Evolutionary conservation across 2,113 vertebrate genomes (phyloP).

Genomic region (Azemiops feae): DNA sequence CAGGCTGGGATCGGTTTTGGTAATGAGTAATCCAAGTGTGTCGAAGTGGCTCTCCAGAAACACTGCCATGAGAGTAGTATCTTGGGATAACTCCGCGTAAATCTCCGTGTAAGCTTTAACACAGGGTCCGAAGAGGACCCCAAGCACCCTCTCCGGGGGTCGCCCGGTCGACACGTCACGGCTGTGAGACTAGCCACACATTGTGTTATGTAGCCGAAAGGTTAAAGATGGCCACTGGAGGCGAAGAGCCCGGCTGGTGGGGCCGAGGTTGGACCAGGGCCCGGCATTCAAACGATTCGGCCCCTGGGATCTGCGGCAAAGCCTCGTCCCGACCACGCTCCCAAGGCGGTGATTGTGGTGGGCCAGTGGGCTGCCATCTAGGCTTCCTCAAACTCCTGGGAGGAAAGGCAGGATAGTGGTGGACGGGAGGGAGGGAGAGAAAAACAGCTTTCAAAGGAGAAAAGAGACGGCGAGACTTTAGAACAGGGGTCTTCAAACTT

Average conservation of each 20-base stretch:
- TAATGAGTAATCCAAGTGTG: not conserved
- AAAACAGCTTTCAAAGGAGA: not conserved
- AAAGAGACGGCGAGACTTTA: no score
- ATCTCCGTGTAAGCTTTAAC: not conserved
- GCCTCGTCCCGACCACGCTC: not conserved
- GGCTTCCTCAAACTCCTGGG: no score
- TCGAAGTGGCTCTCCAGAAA: no score
- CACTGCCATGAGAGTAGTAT: no score
- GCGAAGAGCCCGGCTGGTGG: no score
- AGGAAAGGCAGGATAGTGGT: not conserved
- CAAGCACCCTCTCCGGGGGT: not conserved
- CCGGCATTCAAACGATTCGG: not conserved
- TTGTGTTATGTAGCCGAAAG: not conserved
- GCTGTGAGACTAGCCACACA: not conserved
- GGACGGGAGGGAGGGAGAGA: not conserved
- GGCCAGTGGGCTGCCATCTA: not conserved
- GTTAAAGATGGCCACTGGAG: not conserved
- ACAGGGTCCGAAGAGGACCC: not conserved
- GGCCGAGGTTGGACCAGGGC: not conserved
- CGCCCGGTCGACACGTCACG: not conserved
- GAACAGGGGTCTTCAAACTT: no score
- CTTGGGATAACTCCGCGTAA: not conserved
- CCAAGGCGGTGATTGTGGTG: not conserved
- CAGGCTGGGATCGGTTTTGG: not conserved
- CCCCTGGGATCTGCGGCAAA: not conserved